These are phyloP conservation scores for Calosoma granatense DNA, from an alignment of 1,140 invertebrate species.

Conservation along the genomic window DNA sequence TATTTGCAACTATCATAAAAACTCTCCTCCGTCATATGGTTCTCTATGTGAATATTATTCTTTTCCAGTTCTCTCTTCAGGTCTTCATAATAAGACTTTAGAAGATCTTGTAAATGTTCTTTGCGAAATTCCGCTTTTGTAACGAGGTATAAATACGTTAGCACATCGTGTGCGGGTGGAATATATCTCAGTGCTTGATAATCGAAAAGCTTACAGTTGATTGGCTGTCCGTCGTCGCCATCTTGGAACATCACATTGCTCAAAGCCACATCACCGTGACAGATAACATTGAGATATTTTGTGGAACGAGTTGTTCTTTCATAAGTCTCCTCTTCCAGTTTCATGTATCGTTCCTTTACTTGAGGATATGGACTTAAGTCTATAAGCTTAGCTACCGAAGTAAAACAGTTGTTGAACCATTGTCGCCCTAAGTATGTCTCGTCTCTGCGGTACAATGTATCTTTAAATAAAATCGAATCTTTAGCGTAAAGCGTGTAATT, in stretches of 20 bases:
- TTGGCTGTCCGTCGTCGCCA: conserved; percentile 23
- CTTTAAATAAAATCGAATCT: conserved; percentile 13
- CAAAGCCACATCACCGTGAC: conserved; percentile 32
- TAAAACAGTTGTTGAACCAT: not conserved
- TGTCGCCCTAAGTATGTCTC: not conserved
- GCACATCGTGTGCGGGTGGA: conserved; percentile 37
- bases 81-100: not conserved
- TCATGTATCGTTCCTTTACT: not conserved
- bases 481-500: conserved; percentile 14
- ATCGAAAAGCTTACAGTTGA: conserved; percentile 34
- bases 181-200: conserved; percentile 35
- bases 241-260: conserved; percentile 34
- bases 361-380: not conserved
- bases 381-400: not conserved
- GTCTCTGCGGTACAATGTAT: conserved; percentile 7
- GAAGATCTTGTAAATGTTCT: not conserved
- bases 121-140: conserved; percentile 30
- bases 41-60: not conserved
- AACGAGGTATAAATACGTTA: conserved; percentile 33
- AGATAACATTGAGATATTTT: conserved; percentile 23
- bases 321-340: not conserved
- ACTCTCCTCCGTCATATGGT: not conserved
- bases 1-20: not conserved
- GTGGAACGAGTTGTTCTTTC: not conserved
- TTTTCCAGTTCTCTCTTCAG: not conserved